These are phyloP conservation scores for Dolichoris vasculosae DNA, from an alignment of 1,140 invertebrate genomes.

Conservation along the genomic window DNA sequence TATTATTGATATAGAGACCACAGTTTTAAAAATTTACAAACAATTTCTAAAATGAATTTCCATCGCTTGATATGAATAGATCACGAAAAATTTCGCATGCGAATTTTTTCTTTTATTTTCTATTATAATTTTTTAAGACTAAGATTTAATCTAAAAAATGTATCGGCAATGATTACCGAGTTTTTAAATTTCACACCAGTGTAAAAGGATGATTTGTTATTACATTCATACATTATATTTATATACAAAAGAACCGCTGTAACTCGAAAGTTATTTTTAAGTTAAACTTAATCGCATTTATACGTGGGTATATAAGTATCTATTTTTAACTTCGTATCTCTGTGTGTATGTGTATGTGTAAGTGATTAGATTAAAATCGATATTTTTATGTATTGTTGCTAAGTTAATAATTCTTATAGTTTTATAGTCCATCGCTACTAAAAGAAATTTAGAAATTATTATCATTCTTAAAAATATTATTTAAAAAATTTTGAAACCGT, in stretches of 20 bases:
- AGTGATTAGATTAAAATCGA: neutral
- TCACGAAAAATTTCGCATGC: neutral
- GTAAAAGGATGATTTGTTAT: slow-evolving; percentile 49
- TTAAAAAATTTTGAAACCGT: too few relatives aligned
- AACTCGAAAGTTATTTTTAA: slow-evolving; percentile 17
- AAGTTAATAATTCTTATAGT: neutral
- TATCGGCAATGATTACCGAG: slow-evolving; percentile 56
- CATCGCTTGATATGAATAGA: slow-evolving; percentile 34
- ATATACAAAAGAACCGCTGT: slow-evolving; percentile 28
- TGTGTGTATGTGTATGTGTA: neutral
- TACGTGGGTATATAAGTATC: neutral
- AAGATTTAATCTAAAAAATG: slow-evolving; percentile 62
- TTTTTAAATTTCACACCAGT: slow-evolving; percentile 45
- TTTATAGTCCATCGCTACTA: too few relatives aligned
- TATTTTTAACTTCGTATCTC: neutral
- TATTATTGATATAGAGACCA: neutral
- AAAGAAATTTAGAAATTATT: too few relatives aligned
- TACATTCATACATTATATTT: slow-evolving; percentile 51
- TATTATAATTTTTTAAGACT: slow-evolving; percentile 52
- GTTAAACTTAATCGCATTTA: neutral
- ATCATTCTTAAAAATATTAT: too few relatives aligned
- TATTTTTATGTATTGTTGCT: neutral
- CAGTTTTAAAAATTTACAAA: slow-evolving; percentile 36
- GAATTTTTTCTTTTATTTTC: slow-evolving; percentile 40
- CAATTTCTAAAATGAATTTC: slow-evolving; percentile 11